Evolutionary conservation across 1,140 invertebrate species (phyloP).

Genomic region (Drosophila gunungcola): DNA sequence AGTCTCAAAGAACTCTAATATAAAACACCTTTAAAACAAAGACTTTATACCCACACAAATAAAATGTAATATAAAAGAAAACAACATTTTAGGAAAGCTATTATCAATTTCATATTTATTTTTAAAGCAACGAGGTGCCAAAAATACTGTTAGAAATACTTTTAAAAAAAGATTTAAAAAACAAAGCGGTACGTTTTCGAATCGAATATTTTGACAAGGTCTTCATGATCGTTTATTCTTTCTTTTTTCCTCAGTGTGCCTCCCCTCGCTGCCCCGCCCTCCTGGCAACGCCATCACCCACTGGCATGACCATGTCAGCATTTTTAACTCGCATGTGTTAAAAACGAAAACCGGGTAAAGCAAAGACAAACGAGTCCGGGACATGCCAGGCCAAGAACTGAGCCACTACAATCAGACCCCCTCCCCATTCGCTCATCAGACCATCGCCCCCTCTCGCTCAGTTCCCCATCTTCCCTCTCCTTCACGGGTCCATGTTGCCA

Average conservation of each 20-base stretch:
- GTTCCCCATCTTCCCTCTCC: background rate
- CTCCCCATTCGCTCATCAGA: background rate
- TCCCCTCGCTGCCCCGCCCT: background rate
- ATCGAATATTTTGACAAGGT: no score
- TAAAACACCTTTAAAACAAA: no score
- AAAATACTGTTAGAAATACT: no score
- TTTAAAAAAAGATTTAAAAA: no score
- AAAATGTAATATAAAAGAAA: no score
- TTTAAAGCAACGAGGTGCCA: background rate
- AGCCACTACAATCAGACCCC: constrained; percentile 48
- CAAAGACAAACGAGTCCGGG: constrained; percentile 57
- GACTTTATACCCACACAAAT: no score
- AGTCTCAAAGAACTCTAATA: no score
- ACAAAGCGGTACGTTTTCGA: no score
- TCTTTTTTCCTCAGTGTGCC: background rate
- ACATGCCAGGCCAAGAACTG: constrained; percentile 52
- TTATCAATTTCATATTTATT: background rate
- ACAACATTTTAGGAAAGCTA: no score
- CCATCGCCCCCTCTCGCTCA: background rate
- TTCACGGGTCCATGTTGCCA: constrained; percentile 4
- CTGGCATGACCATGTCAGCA: constrained; percentile 70
- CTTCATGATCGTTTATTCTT: background rate
- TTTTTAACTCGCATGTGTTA: constrained; percentile 70
- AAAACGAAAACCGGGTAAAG: constrained; percentile 64
- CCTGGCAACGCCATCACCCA: background rate